Evolutionary conservation across 2,888 invertebrate species (phyloP).

Genomic region (Odontocolon sp.): DNA sequence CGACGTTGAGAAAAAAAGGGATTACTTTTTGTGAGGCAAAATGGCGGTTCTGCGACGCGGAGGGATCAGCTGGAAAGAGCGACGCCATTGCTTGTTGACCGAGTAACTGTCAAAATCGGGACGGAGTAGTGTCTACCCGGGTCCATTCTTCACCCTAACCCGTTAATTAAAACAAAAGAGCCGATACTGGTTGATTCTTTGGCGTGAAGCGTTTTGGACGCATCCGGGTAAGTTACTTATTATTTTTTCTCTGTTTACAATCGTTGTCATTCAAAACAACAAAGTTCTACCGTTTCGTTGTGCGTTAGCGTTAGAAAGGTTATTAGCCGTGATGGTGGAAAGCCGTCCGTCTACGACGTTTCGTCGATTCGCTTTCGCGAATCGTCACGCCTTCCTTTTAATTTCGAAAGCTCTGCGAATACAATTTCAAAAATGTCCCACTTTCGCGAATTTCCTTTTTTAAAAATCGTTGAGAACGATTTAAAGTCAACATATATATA

Average conservation of each 20-base stretch:
- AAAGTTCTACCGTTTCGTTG: slow-evolving; percentile 2
- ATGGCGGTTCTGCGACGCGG: slow-evolving; percentile 54
- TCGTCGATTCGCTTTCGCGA: slow-evolving; percentile 10
- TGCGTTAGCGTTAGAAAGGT: slow-evolving; percentile 26
- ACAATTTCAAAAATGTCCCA: neutral
- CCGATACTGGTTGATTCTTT: slow-evolving; percentile 75
- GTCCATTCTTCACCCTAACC: slow-evolving; percentile 66
- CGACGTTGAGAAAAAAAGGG: slow-evolving; percentile 21
- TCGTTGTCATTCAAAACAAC: neutral
- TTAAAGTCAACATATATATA: no score
- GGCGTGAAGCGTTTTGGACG: slow-evolving; percentile 75
- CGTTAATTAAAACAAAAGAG: slow-evolving; percentile 66
- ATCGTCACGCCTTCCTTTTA: no score
- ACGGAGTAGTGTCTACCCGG: slow-evolving; percentile 59
- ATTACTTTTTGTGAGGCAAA: slow-evolving; percentile 63
- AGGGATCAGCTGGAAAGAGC: slow-evolving; percentile 71
- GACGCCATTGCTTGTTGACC: slow-evolving; percentile 74
- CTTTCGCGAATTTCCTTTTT: no score
- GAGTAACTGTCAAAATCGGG: slow-evolving; percentile 72
- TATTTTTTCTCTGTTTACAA: neutral
- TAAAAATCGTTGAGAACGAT: no score
- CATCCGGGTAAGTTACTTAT: slow-evolving; percentile 76
- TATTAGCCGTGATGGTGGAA: slow-evolving; percentile 22
- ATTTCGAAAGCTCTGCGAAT: no score
- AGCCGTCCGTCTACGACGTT: slow-evolving; percentile 11